Base-by-base conservation (phyloP, 2,113 vertebrate genomes). In the Mionectes macconnelli region DNA sequence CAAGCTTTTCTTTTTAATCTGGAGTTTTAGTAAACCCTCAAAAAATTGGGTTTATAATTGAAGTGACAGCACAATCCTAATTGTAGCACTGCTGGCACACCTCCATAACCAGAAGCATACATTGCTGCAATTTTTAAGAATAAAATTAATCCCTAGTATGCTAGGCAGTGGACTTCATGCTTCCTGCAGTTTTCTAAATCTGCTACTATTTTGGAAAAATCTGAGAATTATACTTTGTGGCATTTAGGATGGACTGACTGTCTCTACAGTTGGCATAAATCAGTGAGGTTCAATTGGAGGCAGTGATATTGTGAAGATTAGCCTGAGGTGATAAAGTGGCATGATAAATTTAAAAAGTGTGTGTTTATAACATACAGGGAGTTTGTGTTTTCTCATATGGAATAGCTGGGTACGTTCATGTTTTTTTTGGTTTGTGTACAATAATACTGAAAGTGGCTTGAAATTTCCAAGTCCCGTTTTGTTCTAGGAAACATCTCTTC, bases 1-100 rank as follows among this genome's bases (percentile, higher is more conserved):
- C 93, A 96, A 78, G 73, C 47, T 87, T 93, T 96, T 83, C 83
- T 89, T 91, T 97, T 96, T 91, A 92, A 95, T 81, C 86, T 94
- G 37, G 35, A 94, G 69, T 89, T 95, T 94, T 91, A 95, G 83
- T 92, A 87, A 94, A 94, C 72, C 44, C 76, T 96, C 68, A 88
- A 86, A 94, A 95, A 96, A 45, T 19, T 69, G 33, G 44, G n/a
- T 78, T 94, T 92, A 18, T 97, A 93, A 89, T 90, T 95, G 90
- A 96, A 89, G 68, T 93, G 93, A 90, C 92, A 95, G 93, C 49
- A 90, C 76, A 75, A 39, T 60, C 86, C n/a, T 97, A 90, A 90
- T 93, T 96, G 96, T 92, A 96, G 76, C 69, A 28, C 39, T 80
- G 2, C 85, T 95, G 85, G 92, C 83, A 72, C 60, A 86, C 88